Conservation (phyloP, 2,888 invertebrate species). For the Cecidostiba fungosa region DNA sequence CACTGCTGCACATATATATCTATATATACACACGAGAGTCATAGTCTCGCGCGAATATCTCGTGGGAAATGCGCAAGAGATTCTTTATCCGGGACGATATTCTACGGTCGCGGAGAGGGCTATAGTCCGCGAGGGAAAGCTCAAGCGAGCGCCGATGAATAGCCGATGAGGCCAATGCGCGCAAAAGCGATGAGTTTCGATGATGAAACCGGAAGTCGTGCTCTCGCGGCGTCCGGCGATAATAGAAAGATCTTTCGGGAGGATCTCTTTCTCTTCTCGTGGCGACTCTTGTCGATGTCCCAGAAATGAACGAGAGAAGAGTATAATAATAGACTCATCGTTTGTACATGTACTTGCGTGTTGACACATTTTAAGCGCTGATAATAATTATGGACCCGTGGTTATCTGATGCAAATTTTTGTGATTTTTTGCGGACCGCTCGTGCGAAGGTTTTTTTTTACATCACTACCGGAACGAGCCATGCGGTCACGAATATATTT, state of each 20-base stretch:
- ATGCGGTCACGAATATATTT: too few relatives aligned
- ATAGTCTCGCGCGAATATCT: constrained; percentile 26
- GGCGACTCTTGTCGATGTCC: constrained; percentile 1
- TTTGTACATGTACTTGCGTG: neutral
- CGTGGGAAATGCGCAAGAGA: constrained; percentile 59
- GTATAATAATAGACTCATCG: neutral
- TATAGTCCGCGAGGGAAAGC: constrained; percentile 16
- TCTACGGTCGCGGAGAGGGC: neutral
- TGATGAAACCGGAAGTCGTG: constrained; percentile 64
- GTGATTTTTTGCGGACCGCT: too few relatives aligned
- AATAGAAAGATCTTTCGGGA: constrained; percentile 55
- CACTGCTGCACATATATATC: neutral
- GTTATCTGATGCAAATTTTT: too few relatives aligned
- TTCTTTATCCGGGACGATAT: constrained; percentile 55
- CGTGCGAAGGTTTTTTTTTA: too few relatives aligned
- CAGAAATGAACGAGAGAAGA: constrained; percentile 17
- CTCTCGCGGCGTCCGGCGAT: constrained; percentile 20
- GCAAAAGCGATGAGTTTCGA: constrained; percentile 30
- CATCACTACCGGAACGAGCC: too few relatives aligned
- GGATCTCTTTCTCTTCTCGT: constrained; percentile 41
- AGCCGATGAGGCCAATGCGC: constrained; percentile 29
- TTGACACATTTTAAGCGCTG: too few relatives aligned
- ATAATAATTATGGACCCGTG: too few relatives aligned
- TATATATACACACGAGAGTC: neutral
- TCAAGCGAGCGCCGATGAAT: constrained; percentile 35